Evolutionary conservation across 1,140 invertebrate genomes (phyloP).

Genomic region (Drosophila obscura): DNA sequence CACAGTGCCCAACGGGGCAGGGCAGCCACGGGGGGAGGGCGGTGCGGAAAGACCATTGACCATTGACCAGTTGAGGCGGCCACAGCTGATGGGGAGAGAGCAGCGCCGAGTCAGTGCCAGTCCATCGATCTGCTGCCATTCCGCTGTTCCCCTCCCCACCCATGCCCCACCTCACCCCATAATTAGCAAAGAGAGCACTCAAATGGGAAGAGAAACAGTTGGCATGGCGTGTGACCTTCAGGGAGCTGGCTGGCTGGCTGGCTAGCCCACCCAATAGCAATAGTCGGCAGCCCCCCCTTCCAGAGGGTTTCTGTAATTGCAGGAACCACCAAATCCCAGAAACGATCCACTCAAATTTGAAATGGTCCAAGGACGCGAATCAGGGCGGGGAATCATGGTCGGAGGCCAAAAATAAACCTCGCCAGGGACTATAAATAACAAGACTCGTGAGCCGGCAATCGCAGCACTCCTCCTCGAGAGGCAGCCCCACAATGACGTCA

Average conservation of each 20-base stretch:
- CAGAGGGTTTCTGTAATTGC: conserved; percentile 17
- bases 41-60: conserved; percentile 12
- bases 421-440: conserved; percentile 45
- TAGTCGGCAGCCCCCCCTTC: too few species aligned
- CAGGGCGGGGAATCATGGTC: background rate
- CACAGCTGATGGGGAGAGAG: conserved; percentile 31
- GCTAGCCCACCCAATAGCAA: background rate
- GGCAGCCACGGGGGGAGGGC: background rate
- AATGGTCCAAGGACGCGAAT: conserved; percentile 49
- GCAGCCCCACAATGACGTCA: conserved; percentile 34
- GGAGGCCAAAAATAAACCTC: conserved; percentile 46
- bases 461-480: conserved; percentile 14
- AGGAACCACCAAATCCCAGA: conserved; percentile 34
- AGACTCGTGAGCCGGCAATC: conserved; percentile 49
- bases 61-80: conserved; percentile 38
- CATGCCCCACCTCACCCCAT: background rate
- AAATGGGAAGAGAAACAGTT: conserved; percentile 14
- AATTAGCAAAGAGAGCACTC: too few species aligned
- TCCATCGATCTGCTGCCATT: conserved; percentile 33
- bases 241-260: conserved; percentile 6
- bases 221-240: conserved; percentile 39
- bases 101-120: background rate
- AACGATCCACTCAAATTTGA: conserved; percentile 43
- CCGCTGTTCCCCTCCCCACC: background rate
- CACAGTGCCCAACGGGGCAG: conserved; percentile 23